Base-by-base conservation (phyloP, 2,888 invertebrate species). In the Cepaea hortensis region DNA sequence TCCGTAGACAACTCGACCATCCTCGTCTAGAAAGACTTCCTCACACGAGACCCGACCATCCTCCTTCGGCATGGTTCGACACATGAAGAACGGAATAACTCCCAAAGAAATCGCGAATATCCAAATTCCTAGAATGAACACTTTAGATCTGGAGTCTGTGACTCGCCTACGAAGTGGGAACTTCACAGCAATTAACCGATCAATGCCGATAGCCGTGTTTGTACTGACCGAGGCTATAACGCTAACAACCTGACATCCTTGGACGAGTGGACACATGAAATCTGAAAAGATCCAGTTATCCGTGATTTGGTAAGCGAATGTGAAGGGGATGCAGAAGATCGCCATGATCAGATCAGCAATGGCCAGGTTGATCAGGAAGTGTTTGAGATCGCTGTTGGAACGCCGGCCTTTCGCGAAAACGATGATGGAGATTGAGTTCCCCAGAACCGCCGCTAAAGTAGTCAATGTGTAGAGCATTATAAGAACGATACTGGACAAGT, bases 301-400 rank as follows among this genome's bases (percentile, higher is more conserved):
- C 62, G 95, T 90, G 92, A 95, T 93, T 65, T 94, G 94, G 91
- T 93, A 93, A 6, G 95, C 95, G 90, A 95, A 98, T 3, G 97
- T 97, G 93, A 98, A 98, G 3, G 98, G 98, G 89, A 98, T 97
- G 94, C 98, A 98, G 92, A 98, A 97, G 50, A 97, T 93, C 0
- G 98, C 97, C 96, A 98, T 98, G 86, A 98, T 95, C 88, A 98
- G 96, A 94, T 98, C 98, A 73, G 98, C 97, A 72, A 98, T 95
- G 0, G 98, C 98, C 90, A 98, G 95, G 91, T 95, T 95, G 93
- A 97, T 97, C 93, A 98, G 97, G 94, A 98, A 98, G 6, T 91
- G 90, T 84, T 94, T 89, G 9, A 94, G 90, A 85, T 94, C 93
- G 0, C 93, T 93, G 48, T 93, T 88, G 3, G 93, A 94, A 85